Conservation (phyloP, 2,888 invertebrate genomes). For the Disparrhopalites patrizii region DNA sequence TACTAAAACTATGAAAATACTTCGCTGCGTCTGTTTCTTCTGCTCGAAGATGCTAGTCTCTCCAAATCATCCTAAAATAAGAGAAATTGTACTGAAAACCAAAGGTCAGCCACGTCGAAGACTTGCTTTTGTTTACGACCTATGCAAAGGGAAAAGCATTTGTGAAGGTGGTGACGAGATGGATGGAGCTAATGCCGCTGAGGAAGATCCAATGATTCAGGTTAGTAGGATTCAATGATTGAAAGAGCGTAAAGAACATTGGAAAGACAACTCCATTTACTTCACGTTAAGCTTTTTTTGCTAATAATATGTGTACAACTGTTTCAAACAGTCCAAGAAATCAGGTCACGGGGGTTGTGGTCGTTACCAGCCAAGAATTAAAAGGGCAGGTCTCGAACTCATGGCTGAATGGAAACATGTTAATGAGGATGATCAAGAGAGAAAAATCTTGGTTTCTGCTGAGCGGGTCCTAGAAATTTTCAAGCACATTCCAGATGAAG, state of each 20-base stretch:
- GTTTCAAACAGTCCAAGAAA: conserved; percentile 54
- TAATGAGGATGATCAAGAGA: conserved; percentile 97
- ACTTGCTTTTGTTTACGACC: conserved; percentile 90
- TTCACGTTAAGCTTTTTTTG: too few species aligned
- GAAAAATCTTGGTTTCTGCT: conserved; percentile 87
- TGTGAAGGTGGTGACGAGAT: conserved; percentile 99
- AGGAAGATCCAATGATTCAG: conserved; percentile 50
- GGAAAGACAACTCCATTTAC: too few species aligned
- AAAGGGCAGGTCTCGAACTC: conserved; percentile 84
- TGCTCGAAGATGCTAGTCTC: conserved; percentile 96
- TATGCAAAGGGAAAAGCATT: conserved; percentile 96
- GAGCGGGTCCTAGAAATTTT: conserved; percentile 97
- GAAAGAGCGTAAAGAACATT: too few species aligned
- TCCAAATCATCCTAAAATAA: conserved; percentile 83
- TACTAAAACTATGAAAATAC: conserved; percentile 91
- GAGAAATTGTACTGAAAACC: conserved; percentile 91
- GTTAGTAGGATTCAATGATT: too few species aligned
- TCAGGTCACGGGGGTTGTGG: conserved; percentile 94
- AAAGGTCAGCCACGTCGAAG: conserved; percentile 94
- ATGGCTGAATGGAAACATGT: conserved; percentile 98
- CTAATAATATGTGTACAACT: conserved; percentile 12
- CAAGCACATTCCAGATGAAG: conserved; percentile 93
- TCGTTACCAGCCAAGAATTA: conserved; percentile 90
- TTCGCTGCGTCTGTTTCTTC: conserved; percentile 99
- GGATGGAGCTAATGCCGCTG: conserved; percentile 74